Percentiles rank a stretch among this genome's conserved stretches.
phyloP scores from a whole-genome alignment of 2,113 vertebrate species.

The Lagopus leucura region DNA sequence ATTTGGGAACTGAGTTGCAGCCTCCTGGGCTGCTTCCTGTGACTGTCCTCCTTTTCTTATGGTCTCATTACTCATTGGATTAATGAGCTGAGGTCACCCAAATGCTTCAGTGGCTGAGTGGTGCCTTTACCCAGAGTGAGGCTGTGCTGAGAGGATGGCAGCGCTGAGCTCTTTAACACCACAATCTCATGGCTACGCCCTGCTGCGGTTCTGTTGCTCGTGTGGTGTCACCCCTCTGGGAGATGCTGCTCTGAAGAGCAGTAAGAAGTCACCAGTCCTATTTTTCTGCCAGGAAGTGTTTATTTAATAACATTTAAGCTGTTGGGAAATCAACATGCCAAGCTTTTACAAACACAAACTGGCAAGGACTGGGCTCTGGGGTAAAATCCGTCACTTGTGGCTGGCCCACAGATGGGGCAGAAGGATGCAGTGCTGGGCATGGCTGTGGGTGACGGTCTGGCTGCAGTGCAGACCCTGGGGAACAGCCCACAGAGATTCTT shows the following conservation, averaged over 20 bases:
- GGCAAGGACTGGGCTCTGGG: not conserved
- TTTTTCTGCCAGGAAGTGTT: not conserved
- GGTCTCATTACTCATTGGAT: not conserved
- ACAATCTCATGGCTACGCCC: not conserved
- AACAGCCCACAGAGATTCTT: not conserved
- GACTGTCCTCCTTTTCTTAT: not conserved
- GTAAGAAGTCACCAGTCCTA: accelerated
- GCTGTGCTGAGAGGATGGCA: not conserved
- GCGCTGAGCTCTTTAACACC: not conserved
- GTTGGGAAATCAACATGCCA: not conserved
- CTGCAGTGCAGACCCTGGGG: not conserved
- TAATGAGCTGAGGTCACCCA: not conserved
- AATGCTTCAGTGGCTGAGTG: not conserved
- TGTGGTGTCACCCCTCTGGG: accelerated
- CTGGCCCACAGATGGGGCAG: accelerated
- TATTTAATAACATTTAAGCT: not conserved
- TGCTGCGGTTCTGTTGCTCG: not conserved
- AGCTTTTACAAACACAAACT: not conserved
- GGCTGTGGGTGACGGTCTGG: not conserved
- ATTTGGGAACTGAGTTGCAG: not conserved
- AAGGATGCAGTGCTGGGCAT: not conserved
- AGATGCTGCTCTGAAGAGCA: not conserved
- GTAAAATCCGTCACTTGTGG: accelerated
- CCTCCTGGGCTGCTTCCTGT: not conserved
- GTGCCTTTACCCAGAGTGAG: not conserved